phyloP scores from a whole-genome alignment of 2,888 invertebrate species.

The Mesochorus sp. region DNA sequence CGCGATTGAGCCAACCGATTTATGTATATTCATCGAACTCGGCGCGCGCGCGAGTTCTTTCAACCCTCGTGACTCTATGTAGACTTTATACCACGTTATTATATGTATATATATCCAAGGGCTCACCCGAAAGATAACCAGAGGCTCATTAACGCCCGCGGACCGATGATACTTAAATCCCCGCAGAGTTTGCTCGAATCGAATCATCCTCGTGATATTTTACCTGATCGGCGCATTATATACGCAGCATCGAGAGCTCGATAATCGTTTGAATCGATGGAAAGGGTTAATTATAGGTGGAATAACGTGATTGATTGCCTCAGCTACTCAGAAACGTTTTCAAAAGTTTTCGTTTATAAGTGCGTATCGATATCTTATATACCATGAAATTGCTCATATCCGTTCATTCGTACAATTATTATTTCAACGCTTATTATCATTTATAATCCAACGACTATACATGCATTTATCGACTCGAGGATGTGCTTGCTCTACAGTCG shows the following conservation, averaged over 20 bases:
- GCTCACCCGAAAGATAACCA: slow-evolving; percentile 31
- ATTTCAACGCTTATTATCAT: no score
- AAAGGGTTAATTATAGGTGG: slow-evolving; percentile 51
- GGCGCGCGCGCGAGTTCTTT: slow-evolving; percentile 26
- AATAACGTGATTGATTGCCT: slow-evolving; percentile 51
- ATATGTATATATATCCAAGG: background rate
- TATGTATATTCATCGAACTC: slow-evolving; percentile 66
- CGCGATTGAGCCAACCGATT: slow-evolving; percentile 64
- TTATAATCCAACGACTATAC: no score
- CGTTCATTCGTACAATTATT: no score
- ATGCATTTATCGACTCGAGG: no score
- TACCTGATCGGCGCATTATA: slow-evolving; percentile 33
- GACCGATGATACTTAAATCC: slow-evolving; percentile 47
- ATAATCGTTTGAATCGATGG: slow-evolving; percentile 35
- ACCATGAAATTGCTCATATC: no score
- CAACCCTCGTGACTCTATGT: slow-evolving; percentile 34
- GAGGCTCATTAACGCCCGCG: slow-evolving; percentile 50
- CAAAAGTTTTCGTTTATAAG: background rate
- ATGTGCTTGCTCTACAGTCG: no score
- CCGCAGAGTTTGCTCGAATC: slow-evolving; percentile 35
- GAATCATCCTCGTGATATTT: slow-evolving; percentile 51
- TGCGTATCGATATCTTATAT: background rate
- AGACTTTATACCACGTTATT: slow-evolving; percentile 38
- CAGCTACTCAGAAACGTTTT: slow-evolving; percentile 45
- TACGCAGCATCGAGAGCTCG: background rate